Conservation (phyloP, 1,140 invertebrate species). For the Cepaea nemoralis region DNA sequence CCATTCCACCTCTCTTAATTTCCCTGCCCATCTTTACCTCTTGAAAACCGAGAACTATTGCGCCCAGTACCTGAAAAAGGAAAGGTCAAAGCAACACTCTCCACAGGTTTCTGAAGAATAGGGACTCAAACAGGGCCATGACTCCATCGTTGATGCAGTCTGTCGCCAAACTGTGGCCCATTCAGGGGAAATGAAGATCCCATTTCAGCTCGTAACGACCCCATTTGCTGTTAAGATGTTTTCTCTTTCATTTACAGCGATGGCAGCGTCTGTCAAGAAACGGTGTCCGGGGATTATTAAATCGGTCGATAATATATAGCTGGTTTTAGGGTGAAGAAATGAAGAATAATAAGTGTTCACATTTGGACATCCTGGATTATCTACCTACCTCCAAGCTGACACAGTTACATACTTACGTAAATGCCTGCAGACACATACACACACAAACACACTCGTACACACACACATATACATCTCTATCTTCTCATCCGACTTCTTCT, state of each 20-base stretch:
- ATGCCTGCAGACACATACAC: too few species aligned
- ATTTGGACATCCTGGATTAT: too few species aligned
- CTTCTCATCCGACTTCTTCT: too few species aligned
- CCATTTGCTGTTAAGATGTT: constrained; percentile 7
- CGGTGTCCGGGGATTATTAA: background rate
- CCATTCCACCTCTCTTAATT: background rate
- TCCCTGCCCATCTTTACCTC: background rate
- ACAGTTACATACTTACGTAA: too few species aligned
- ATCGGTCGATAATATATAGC: too few species aligned
- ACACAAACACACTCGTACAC: too few species aligned
- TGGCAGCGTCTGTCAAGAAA: background rate
- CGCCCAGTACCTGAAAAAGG: background rate
- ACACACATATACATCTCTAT: too few species aligned
- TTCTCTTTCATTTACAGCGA: background rate
- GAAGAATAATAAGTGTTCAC: too few species aligned
- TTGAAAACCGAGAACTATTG: background rate
- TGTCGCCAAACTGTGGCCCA: constrained; percentile 1
- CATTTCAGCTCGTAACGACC: constrained; percentile 4
- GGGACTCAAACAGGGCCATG: background rate
- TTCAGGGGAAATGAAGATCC: background rate
- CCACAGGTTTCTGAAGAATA: background rate
- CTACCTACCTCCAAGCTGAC: too few species aligned
- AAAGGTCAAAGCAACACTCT: background rate
- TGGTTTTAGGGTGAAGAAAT: too few species aligned
- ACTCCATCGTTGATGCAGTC: background rate